Evolutionary conservation across 1,140 invertebrate genomes (phyloP).

Genomic region (Batillaria attramentaria): DNA sequence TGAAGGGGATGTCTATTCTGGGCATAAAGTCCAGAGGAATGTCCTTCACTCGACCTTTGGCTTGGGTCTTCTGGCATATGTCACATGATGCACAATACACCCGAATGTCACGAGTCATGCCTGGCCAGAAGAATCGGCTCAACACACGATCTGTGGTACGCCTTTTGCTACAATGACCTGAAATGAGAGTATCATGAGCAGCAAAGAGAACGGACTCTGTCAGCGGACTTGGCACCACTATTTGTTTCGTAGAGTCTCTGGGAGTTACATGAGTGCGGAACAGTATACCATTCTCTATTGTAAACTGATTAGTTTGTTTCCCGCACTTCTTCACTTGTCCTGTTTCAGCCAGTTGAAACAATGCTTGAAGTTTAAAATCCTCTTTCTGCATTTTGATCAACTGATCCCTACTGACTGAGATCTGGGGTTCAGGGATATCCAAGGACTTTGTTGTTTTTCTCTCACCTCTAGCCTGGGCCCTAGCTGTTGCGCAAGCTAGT

Average conservation of each 20-base stretch:
- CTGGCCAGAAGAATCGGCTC: constrained; percentile 34
- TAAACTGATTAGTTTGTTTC: neutral
- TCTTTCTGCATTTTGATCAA: neutral
- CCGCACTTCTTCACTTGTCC: neutral
- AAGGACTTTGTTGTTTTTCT: neutral
- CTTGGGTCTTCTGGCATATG: constrained; percentile 31
- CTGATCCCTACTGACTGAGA: neutral
- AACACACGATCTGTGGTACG: constrained; percentile 23
- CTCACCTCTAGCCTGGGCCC: neutral
- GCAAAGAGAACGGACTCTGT: constrained; percentile 10
- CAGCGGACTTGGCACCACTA: neutral
- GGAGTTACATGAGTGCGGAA: neutral
- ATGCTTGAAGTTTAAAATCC: neutral
- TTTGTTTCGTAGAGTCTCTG: neutral
- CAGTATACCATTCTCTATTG: neutral
- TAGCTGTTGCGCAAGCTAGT: neutral
- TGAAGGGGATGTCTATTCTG: constrained; percentile 45
- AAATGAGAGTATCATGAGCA: constrained; percentile 29
- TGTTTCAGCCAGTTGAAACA: neutral
- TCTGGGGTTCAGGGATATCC: neutral
- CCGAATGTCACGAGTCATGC: neutral
- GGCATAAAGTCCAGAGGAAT: constrained; percentile 38
- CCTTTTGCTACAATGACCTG: constrained; percentile 23
- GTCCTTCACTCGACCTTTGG: constrained; percentile 26
- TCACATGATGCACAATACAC: constrained; percentile 32